phyloP scores from a whole-genome alignment of 1,140 invertebrate genomes.

The Oncopodura yosiiana region DNA sequence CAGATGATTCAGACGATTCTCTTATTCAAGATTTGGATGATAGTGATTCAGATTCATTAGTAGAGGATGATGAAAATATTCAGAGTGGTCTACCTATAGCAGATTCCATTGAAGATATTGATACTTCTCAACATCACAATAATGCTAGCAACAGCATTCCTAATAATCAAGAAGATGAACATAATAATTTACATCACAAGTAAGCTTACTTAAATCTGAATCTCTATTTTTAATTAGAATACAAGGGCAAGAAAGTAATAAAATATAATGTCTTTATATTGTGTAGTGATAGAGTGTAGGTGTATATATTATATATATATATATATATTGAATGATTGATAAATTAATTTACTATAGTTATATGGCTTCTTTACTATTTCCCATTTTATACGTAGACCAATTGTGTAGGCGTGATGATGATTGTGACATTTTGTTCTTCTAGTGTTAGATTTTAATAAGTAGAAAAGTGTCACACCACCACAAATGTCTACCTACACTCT shows the following conservation, averaged over 20 bases:
- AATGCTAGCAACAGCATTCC: neutral
- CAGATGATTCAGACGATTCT: neutral
- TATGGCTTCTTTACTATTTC: too few relatives aligned
- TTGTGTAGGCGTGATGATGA: too few relatives aligned
- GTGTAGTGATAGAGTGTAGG: neutral
- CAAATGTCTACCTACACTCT: too few relatives aligned
- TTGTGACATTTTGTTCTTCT: too few relatives aligned
- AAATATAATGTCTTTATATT: neutral
- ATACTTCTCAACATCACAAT: neutral
- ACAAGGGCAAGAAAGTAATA: neutral
- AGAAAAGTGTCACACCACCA: too few relatives aligned
- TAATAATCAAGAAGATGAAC: neutral
- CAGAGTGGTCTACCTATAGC: neutral
- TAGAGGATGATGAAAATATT: neutral
- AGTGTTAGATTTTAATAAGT: too few relatives aligned
- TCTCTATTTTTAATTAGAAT: neutral
- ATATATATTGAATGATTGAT: too few relatives aligned
- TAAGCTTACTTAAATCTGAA: slow-evolving; percentile 1
- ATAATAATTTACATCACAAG: slow-evolving; percentile 6
- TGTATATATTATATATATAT: too few relatives aligned
- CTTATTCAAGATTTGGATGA: too few relatives aligned
- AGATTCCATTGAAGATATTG: slow-evolving; percentile 2
- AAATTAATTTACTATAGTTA: too few relatives aligned
- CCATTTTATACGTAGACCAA: neutral
- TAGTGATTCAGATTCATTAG: neutral